Percentiles rank a stretch among this genome's conserved stretches.
These are phyloP conservation scores for Heteractis magnifica DNA, from an alignment of 92 coral and sea anemone genomes.

Conservation along the genomic window DNA sequence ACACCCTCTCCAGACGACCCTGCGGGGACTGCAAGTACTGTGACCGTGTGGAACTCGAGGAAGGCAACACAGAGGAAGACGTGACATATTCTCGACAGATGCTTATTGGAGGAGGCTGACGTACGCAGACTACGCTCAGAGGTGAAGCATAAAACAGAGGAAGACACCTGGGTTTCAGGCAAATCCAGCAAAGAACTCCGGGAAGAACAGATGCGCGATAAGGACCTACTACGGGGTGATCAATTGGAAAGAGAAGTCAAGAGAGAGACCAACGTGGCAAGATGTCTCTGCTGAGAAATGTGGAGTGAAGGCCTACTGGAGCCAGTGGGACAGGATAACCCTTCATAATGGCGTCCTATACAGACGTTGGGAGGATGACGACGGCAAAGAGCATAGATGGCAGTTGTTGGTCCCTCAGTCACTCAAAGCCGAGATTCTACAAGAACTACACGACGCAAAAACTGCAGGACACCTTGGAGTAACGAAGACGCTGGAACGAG, in stretches of 20 bases:
- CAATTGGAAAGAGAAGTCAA: conserved; percentile 16
- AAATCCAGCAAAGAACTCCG: conserved; percentile 7
- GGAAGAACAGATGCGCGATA: conserved; percentile 25
- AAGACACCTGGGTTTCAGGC: conserved; percentile 19
- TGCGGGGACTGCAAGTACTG: conserved; percentile 46
- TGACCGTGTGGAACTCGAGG: conserved; percentile 37
- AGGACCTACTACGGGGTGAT: conserved; percentile 16
- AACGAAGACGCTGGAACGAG: no score
- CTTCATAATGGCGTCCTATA: no score
- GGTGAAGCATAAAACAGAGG: neutral
- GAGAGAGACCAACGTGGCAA: conserved; percentile 13
- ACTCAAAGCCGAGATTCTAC: no score
- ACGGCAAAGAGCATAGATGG: no score
- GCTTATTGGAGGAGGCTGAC: neutral
- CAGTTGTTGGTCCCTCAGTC: no score
- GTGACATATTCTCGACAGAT: no score
- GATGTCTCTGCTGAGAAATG: conserved; percentile 32
- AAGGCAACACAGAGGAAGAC: neutral
- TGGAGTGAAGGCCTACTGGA: conserved; percentile 40
- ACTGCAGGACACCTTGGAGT: no score
- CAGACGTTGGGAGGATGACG: no score
- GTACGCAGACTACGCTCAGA: neutral
- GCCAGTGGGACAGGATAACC: neutral
- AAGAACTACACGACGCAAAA: no score
- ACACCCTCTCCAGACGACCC: conserved; percentile 47